Percentiles rank a stretch among this genome's conserved stretches.
Conservation (phyloP, 1,140 invertebrate genomes). For the Aleiodes sp. region DNA sequence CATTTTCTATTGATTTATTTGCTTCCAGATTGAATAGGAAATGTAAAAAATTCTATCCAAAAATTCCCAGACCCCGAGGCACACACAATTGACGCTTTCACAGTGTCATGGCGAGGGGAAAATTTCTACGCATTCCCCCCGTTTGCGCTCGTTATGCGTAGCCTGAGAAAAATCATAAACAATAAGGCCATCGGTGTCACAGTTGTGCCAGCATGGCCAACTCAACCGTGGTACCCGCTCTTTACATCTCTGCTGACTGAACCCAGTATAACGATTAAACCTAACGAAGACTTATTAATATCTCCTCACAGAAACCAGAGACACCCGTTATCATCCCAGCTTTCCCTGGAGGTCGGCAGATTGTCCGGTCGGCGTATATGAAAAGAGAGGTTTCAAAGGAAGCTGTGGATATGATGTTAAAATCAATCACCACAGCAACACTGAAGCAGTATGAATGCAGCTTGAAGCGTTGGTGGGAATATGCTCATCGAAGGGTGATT, state of each 20-base stretch:
- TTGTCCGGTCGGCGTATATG: constrained; percentile 9
- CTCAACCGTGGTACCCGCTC: too few species aligned
- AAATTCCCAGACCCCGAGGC: constrained; percentile 23
- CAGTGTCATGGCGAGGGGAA: constrained; percentile 1
- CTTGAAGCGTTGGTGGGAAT: constrained; percentile 2
- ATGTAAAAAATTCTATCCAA: constrained; percentile 11
- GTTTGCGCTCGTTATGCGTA: constrained; percentile 23
- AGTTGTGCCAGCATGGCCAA: constrained; percentile 20
- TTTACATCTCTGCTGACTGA: too few species aligned
- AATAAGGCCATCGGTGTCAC: not conserved
- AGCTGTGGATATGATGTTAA: not conserved
- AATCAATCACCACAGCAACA: not conserved
- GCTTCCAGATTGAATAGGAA: constrained; percentile 26
- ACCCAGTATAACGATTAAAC: too few species aligned
- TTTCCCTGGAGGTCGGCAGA: constrained; percentile 1
- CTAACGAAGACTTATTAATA: too few species aligned
- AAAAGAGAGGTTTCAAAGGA: not conserved
- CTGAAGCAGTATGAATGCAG: constrained; percentile 4
- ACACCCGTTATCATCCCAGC: too few species aligned
- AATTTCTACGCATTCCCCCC: constrained; percentile 24
- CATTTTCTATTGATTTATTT: constrained; percentile 24
- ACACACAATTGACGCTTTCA: constrained; percentile 25
- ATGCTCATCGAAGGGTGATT: not conserved
- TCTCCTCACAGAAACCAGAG: too few species aligned
- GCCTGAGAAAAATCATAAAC: constrained; percentile 18